Evolutionary conservation across 1,140 invertebrate genomes (phyloP), one percentile per base, ranked within the genome.

Genomic region (Nymphalis io): DNA sequence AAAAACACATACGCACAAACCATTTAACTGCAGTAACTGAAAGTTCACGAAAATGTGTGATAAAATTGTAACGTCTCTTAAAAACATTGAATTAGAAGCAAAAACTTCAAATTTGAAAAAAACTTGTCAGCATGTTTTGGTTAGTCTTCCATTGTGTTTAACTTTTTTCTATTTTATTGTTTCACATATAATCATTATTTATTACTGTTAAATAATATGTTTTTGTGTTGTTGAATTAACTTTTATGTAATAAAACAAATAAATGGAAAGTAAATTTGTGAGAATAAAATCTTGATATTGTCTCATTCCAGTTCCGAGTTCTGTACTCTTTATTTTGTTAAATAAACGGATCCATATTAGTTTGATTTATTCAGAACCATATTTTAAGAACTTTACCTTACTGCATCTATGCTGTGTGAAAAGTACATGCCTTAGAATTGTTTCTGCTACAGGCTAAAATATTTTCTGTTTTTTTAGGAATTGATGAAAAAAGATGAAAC

Each of bases 401-500:
- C 2, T 8, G 27, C 27, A 5, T 1, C 6, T 3, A 33, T 33
- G 27, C 4, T 33, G 10, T 33, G 6, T 33, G 6, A 33, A 8
- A 8, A 8, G 27, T 33, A 8, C 3, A 33, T 33, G n/a, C n/a
- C 27, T 33, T 8, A 8, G 27, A 33, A 33, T 0, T 33, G 4
- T 0, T 8, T 33, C 27, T 8, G 4, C 27, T 2, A 33, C 27
- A 33, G n/a, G n/a, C n/a, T n/a, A n/a, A n/a, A n/a, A n/a, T n/a
- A n/a, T n/a, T n/a, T n/a, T n/a, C n/a, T n/a, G n/a, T n/a, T n/a
- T 63, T 88, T 83, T 70, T 70, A 87, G 85, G 48, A 70, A 21
- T 76, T 63, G 8, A 44, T 89, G 10, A 63, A 68, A 40, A 75
- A 78, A 18, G 68, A 79, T 58, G 46, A 62, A 44, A 69, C 78